Conservation (phyloP, 2,797 vertebrate genomes). For the Clangula hyemalis region DNA sequence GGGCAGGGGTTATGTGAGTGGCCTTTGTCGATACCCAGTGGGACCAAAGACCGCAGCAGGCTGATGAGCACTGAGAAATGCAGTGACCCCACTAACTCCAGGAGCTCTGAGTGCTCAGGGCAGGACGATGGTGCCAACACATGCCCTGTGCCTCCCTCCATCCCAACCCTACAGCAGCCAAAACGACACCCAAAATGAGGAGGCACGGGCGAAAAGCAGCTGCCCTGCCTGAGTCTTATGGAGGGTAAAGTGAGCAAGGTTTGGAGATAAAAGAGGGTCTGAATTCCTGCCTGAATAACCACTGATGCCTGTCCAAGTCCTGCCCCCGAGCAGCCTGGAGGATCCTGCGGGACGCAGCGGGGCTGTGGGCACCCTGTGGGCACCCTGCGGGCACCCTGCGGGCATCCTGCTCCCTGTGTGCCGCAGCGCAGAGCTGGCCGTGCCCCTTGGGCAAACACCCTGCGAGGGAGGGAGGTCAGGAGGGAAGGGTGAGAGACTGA, state of each 20-base stretch:
- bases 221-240: background rate
- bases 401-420: background rate
- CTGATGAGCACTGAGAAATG: background rate
- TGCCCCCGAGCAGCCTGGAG: background rate
- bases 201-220: background rate
- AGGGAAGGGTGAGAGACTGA: background rate
- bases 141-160: background rate
- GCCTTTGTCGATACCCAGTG: background rate
- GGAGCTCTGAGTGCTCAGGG: background rate
- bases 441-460: conserved; percentile 17
- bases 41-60: background rate
- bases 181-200: background rate
- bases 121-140: background rate
- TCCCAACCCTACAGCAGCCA: background rate
- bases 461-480: background rate
- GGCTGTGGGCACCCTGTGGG: background rate
- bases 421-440: background rate
- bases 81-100: no score
- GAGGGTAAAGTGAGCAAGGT: background rate
- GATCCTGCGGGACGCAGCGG: background rate
- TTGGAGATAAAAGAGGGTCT: background rate
- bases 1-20: background rate
- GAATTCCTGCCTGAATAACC: background rate
- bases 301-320: background rate
- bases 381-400: background rate